Evolutionary conservation across 1,140 invertebrate genomes (phyloP).

Genomic region (Andricus grossulariae): DNA sequence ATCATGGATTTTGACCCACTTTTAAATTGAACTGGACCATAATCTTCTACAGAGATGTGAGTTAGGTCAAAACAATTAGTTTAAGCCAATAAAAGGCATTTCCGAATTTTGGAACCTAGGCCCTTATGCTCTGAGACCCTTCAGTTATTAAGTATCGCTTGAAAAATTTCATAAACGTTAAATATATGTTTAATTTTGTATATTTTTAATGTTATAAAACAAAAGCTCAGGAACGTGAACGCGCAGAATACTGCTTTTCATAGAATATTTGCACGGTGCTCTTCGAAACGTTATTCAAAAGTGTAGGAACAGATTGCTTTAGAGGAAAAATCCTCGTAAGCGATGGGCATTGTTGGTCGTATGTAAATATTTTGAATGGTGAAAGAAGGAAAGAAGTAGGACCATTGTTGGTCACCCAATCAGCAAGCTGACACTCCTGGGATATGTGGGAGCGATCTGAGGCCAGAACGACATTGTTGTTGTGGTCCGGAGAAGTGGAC

Average conservation of each 20-base stretch:
- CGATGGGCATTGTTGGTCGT: constrained; percentile 22
- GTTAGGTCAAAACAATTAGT: too few relatives aligned
- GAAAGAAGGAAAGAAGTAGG: constrained; percentile 20
- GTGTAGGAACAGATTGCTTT: constrained; percentile 16
- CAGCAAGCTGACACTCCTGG: constrained; percentile 11
- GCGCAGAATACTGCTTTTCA: background rate
- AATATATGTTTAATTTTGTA: too few relatives aligned
- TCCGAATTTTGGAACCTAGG: too few relatives aligned
- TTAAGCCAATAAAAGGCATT: too few relatives aligned
- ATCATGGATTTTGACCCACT: too few relatives aligned
- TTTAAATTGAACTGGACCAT: too few relatives aligned
- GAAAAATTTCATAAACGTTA: too few relatives aligned
- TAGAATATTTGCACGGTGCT: background rate
- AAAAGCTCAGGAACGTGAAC: too few relatives aligned
- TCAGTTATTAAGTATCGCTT: too few relatives aligned
- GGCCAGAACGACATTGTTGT: constrained; percentile 47
- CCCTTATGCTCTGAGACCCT: too few relatives aligned
- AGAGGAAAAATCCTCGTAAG: constrained; percentile 12
- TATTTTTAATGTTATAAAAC: too few relatives aligned
- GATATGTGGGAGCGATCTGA: constrained; percentile 23
- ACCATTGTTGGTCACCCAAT: constrained; percentile 27
- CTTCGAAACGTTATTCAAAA: constrained; percentile 18
- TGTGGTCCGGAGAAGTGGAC: constrained; percentile 52
- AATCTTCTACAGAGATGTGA: too few relatives aligned
- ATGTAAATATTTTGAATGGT: constrained; percentile 20